Evolutionary conservation across 2,888 invertebrate species (phyloP), one percentile per base, ranked within the genome.

Genomic region (Cephus spinipes): DNA sequence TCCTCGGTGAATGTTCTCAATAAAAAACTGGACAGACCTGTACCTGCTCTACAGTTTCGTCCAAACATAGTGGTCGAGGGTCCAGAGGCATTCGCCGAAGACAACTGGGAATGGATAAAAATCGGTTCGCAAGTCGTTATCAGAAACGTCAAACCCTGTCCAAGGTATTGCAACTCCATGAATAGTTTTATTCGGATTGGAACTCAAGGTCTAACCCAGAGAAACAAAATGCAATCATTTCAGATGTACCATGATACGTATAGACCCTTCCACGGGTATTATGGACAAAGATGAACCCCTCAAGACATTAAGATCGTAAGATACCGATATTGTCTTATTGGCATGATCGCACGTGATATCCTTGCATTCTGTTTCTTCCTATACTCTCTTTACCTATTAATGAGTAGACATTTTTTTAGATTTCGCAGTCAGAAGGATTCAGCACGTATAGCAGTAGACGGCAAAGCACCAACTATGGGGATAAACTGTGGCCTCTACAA

Each of bases 41-140:
- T 94, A 3, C 88, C 92, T 9, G 88, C 90, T 15, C 86, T 92
- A 73, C 92, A 93, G 85, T 94, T 94, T 87, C 89, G 94, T 80
- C 94, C 94, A 11, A 94, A 94, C 85, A 92, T 95, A 74, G 87
- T 94, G 0, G 90, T 94, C 1, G 91, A 92, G 32, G 93, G 92
- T 12, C 87, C 89, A 32, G 83, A 89, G 32, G 87, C 93, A 3
- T 93, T 91, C 82, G 91, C 87, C 4, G 94, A 94, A 89, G 94
- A 94, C 80, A 84, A 90, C 32, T 94, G 94, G 94, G 91, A 92
- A 32, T 94, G 93, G 92, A 90, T 94, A 33, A 93, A 92, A 87
- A 93, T 94, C 34, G 94, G 94, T 0, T 90, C 92, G 40, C 85
- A 85, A 1, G 92, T 92, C 1, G 83, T 92, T 15, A 90, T 94